phyloP scores from a whole-genome alignment of 2,797 vertebrate genomes.

The Rhinogobio ventralis region DNA sequence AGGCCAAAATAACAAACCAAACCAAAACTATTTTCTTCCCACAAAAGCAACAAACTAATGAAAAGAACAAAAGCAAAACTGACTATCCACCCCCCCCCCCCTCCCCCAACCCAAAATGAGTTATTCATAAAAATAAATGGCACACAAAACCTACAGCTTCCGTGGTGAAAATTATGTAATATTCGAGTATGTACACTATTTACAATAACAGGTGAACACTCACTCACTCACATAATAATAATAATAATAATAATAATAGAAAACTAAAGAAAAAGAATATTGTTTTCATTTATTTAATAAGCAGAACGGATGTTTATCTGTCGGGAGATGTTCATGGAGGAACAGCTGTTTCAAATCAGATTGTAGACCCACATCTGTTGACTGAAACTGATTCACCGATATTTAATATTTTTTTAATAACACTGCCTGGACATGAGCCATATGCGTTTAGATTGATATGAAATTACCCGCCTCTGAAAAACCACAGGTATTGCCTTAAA shows the following conservation, averaged over 20 bases:
- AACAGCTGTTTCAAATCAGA: constrained; percentile 1
- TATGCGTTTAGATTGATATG: not conserved
- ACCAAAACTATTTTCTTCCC: too few species aligned
- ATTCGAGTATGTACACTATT: not conserved
- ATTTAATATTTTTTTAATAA: constrained; percentile 12
- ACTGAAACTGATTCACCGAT: constrained; percentile 5
- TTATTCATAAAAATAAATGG: too few species aligned
- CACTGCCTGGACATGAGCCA: not conserved
- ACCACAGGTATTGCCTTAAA: not conserved
- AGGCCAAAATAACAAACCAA: too few species aligned
- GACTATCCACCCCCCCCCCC: too few species aligned
- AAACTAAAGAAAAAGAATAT: not conserved
- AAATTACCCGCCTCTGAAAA: not conserved
- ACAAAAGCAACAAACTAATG: too few species aligned
- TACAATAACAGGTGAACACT: not conserved
- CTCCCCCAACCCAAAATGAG: too few species aligned
- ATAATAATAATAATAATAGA: too few species aligned
- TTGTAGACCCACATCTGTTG: not conserved
- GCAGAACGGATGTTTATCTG: constrained; percentile 2
- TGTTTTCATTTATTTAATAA: constrained; percentile 5
- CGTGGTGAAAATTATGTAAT: not conserved
- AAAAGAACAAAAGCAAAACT: not conserved
- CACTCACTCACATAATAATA: too few species aligned
- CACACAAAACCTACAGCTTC: not conserved
- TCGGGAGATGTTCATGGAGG: not conserved